Evolutionary conservation across 1,140 invertebrate species (phyloP).

Genomic region (Lasaia peninsularis): DNA sequence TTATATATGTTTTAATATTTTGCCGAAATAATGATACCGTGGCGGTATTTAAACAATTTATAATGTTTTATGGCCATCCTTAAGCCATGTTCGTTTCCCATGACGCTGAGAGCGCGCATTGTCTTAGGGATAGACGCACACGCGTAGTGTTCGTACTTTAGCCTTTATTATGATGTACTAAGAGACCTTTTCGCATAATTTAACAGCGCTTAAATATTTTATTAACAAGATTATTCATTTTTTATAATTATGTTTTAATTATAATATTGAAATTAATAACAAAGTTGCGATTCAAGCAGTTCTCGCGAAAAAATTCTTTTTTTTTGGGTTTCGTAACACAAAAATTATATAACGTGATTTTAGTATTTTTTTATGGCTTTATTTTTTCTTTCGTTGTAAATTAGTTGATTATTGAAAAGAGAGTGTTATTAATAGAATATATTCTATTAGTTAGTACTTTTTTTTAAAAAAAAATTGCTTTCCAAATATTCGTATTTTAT

Average conservation of each 20-base stretch:
- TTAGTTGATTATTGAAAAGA: too few species aligned
- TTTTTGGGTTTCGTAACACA: not conserved
- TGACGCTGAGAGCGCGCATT: conserved; percentile 47
- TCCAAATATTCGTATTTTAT: too few species aligned
- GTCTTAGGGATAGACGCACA: conserved; percentile 28
- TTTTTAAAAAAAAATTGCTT: too few species aligned
- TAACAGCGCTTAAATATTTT: not conserved
- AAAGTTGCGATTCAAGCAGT: not conserved
- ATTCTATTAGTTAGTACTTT: too few species aligned
- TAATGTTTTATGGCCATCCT: conserved; percentile 37
- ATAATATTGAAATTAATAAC: conserved; percentile 7
- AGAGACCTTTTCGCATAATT: not conserved
- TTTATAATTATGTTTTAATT: conserved; percentile 5
- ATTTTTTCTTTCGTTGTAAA: too few species aligned
- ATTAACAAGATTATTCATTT: conserved; percentile 1
- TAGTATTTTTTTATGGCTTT: too few species aligned
- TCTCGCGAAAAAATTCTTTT: not conserved
- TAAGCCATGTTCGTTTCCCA: conserved; percentile 45
- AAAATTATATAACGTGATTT: too few species aligned
- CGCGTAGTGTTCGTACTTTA: conserved; percentile 24
- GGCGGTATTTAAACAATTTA: conserved; percentile 1
- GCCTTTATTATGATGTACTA: conserved; percentile 1
- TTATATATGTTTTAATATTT: not conserved
- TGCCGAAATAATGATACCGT: not conserved
- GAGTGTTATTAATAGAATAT: too few species aligned